phyloP scores from a whole-genome alignment of 2,888 invertebrate species.

The Brachyopa scutellaris region DNA sequence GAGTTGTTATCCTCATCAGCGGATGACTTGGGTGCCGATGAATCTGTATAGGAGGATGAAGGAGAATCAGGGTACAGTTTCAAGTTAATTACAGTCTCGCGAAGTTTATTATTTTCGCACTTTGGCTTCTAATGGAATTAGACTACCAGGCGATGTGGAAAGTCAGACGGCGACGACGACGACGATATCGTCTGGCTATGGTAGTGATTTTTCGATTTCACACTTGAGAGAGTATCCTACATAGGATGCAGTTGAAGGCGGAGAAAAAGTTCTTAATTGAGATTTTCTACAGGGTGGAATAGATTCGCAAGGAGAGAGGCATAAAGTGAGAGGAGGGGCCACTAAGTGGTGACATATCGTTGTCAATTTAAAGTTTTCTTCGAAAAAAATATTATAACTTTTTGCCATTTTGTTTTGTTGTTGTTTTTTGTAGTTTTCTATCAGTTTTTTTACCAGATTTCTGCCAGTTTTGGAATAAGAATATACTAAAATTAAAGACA shows the following conservation, averaged over 20 bases:
- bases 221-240: slow-evolving; percentile 32
- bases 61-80: not conserved
- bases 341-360: too few species aligned
- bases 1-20: slow-evolving; percentile 84
- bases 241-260: not conserved
- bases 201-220: slow-evolving; percentile 51
- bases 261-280: slow-evolving; percentile 13
- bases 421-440: too few species aligned
- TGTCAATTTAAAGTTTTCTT: too few species aligned
- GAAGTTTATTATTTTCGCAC: slow-evolving; percentile 58
- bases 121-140: slow-evolving; percentile 46
- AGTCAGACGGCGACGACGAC: slow-evolving; percentile 13
- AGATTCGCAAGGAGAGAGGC: not conserved
- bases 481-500: too few species aligned
- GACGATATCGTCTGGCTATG: not conserved
- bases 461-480: too few species aligned
- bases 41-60: slow-evolving; percentile 78
- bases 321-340: too few species aligned
- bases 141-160: slow-evolving; percentile 39
- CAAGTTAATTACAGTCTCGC: slow-evolving; percentile 55
- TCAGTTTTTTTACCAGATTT: too few species aligned
- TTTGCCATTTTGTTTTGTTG: too few species aligned
- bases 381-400: too few species aligned
- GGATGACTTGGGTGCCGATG: slow-evolving; percentile 83
- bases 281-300: slow-evolving; percentile 3